Base-by-base conservation (phyloP, 1,140 invertebrate species). In the Polyergus mexicanus region DNA sequence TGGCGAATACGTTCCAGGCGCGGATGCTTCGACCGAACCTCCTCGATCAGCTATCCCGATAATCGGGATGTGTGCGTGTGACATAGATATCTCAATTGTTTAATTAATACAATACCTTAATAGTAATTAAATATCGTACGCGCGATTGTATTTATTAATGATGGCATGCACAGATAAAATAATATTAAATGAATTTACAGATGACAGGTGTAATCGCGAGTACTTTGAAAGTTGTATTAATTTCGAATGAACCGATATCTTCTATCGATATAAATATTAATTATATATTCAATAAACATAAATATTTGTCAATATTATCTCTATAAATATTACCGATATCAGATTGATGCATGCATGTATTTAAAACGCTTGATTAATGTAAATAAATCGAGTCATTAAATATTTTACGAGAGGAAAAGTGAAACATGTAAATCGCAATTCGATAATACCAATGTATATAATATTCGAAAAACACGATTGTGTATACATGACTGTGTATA, bases 351-450 rank as follows among this genome's bases (percentile, higher is more conserved):
- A 51, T 74, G n/a, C 58, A 54, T 83, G 13, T 74, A 71, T n/a
- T 72, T 83, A 47, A 83, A 83, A 60, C 11, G 68, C 51, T 74
- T 51, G 62, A 74, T 83, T 83, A 83, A 72, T 74, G 56, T 8
- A 74, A 83, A 83, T 78, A 71, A 71, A 60, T 13, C 47, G 41
- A 72, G 66, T 72, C 35, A 72, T 72, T 83, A 60, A 83, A 83
- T 60, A 83, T 72, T 72, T 74, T 74, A 32, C 28, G 54, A 44
- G 68, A 11, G 28, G 38, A 72, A 60, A 83, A 56, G 11, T 60
- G 28, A 83, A 47, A 38, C 47, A 51, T 68, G 68, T 72, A n/a
- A 83, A 83, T 83, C 54, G 38, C 51, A 38, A 83, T 74, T 60
- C 22, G n/a, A 81, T 60, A n/a, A 74, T 83, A 83, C 72, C 41